Conservation (phyloP, 2,113 vertebrate species). For the Megaleporinus macrocephalus region DNA sequence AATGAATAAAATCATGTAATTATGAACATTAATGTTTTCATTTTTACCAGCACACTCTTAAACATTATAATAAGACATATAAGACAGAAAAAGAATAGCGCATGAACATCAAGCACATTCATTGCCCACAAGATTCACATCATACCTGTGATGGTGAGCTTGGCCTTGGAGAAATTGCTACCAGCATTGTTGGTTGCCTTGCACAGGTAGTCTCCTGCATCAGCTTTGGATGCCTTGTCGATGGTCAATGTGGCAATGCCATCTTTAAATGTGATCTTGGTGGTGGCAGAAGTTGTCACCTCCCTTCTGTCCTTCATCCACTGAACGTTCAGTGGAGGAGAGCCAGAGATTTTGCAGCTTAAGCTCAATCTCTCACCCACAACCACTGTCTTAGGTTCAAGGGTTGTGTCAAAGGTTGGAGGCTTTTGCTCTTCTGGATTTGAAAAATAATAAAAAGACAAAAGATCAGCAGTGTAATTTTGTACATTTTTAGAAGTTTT, state of each 20-base stretch:
- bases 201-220: slow-evolving; percentile 92
- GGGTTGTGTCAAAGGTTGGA: slow-evolving; percentile 86
- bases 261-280: slow-evolving; percentile 83
- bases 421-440: slow-evolving; percentile 82
- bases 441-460: not conserved
- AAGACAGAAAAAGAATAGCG: not conserved
- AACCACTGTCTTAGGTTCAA: slow-evolving; percentile 77
- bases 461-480: not conserved
- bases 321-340: slow-evolving; percentile 85
- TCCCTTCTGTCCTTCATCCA: slow-evolving; percentile 90
- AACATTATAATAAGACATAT: too few species aligned
- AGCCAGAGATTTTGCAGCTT: slow-evolving; percentile 85
- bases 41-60: too few species aligned
- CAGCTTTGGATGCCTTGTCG: slow-evolving; percentile 76
- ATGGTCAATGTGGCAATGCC: slow-evolving; percentile 85
- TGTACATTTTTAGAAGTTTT: not conserved
- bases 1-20: too few species aligned
- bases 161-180: slow-evolving; percentile 88
- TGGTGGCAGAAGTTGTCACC: slow-evolving; percentile 82
- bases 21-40: too few species aligned
- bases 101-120: not conserved
- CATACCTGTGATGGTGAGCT: slow-evolving; percentile 90
- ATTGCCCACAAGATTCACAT: not conserved
- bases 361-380: slow-evolving; percentile 87
- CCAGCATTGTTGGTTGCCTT: slow-evolving; percentile 91